phyloP scores from a whole-genome alignment of 2,113 vertebrate species.

The Peromyscus leucopus region DNA sequence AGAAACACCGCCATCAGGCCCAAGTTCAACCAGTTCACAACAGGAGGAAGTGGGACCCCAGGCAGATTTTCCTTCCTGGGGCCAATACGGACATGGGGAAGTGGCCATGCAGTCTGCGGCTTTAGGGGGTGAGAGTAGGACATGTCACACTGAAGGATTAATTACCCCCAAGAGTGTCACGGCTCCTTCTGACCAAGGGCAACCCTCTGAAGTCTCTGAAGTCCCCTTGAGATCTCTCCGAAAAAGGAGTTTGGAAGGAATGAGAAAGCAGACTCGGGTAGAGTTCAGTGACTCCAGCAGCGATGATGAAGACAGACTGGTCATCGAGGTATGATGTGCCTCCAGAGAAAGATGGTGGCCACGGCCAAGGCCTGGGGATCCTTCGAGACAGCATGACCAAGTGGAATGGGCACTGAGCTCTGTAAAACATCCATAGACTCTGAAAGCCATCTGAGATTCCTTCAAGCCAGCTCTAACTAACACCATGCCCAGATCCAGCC shows the following conservation, averaged over 20 bases:
- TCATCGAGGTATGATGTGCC: constrained; percentile 87
- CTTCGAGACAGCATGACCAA: rapidly evolving
- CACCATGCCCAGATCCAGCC: not conserved
- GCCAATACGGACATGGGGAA: rapidly evolving
- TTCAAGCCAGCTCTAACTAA: not conserved
- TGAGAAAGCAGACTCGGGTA: constrained; percentile 87
- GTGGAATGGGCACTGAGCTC: not conserved
- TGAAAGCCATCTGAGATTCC: constrained; percentile 74
- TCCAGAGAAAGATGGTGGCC: rapidly evolving
- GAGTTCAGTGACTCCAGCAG: constrained; percentile 89
- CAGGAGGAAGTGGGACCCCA: not conserved
- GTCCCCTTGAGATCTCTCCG: constrained; percentile 72
- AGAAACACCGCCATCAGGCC: not conserved
- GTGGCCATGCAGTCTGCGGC: not conserved
- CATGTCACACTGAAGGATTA: not conserved
- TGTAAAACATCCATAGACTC: constrained; percentile 55
- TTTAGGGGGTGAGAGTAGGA: not conserved
- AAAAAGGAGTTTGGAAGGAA: constrained; percentile 87
- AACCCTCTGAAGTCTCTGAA: constrained; percentile 45
- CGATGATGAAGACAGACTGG: constrained; percentile 89
- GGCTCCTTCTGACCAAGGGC: not conserved
- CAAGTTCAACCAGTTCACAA: not conserved
- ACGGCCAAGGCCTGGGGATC: rapidly evolving
- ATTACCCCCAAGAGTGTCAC: not conserved
- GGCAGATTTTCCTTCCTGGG: not conserved